Percentiles rank a stretch among this genome's conserved stretches.
Evolutionary conservation across 2,113 vertebrate genomes (phyloP).

Genomic region (Cynoglossus semilaevis): DNA sequence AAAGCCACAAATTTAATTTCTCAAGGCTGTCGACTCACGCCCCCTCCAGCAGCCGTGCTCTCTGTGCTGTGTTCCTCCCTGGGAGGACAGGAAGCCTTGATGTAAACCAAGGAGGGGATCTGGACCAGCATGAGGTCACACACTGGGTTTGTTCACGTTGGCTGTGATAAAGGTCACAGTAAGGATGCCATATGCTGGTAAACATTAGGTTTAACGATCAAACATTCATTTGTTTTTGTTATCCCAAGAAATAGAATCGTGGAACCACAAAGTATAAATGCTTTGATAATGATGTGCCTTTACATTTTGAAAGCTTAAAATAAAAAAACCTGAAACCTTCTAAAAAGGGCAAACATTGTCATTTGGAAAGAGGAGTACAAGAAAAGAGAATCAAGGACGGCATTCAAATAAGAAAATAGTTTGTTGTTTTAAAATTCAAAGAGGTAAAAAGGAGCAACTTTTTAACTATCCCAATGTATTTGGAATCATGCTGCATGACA

Average conservation of each 20-base stretch:
- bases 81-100: constrained; percentile 44
- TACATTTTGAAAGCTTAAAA: too few species aligned
- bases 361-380: too few species aligned
- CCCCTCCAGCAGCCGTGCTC: neutral
- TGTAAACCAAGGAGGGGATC: constrained; percentile 44
- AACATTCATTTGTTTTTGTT: constrained; percentile 7
- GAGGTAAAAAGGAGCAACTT: too few species aligned
- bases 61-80: constrained; percentile 6
- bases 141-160: constrained; percentile 19
- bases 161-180: constrained; percentile 17
- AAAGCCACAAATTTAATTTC: constrained; percentile 29
- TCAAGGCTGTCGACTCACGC: constrained; percentile 1
- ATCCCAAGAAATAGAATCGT: neutral
- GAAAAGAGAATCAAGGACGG: too few species aligned
- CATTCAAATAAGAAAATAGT: too few species aligned
- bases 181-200: constrained; percentile 17
- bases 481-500: too few species aligned
- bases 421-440: too few species aligned
- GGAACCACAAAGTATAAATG: too few species aligned
- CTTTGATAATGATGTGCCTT: too few species aligned
- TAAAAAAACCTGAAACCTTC: too few species aligned
- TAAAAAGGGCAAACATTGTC: too few species aligned
- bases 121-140: constrained; percentile 33
- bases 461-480: too few species aligned
- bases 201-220: constrained; percentile 25